Percentiles rank a stretch among this genome's conserved stretches.
phyloP scores from a whole-genome alignment of 1,140 invertebrate genomes.

The Drosophila oshimai region DNA sequence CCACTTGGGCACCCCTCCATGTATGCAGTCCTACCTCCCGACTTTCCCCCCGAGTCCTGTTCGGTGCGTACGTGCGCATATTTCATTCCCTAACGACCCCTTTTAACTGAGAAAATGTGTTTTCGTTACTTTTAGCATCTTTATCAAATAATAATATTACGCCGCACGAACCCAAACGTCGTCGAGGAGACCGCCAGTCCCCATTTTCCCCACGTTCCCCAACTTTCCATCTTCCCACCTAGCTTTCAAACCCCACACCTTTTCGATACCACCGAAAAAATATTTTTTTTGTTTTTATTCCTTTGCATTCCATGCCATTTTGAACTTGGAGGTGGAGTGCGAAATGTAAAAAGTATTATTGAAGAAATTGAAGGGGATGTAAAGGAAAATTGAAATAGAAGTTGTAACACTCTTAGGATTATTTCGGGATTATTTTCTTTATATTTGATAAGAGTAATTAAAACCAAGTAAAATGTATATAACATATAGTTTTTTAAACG shows the following conservation, averaged over 20 bases:
- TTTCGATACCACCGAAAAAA: constrained; percentile 35
- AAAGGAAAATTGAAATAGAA: not conserved
- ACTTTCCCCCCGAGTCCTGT: constrained; percentile 6
- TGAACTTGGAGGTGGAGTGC: constrained; percentile 24
- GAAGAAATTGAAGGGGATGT: constrained; percentile 25
- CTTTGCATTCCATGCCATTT: constrained; percentile 31
- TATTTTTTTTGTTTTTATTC: constrained; percentile 27
- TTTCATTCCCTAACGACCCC: constrained; percentile 82
- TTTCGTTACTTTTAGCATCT: constrained; percentile 83
- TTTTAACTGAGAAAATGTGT: constrained; percentile 82
- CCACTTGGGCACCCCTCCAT: constrained; percentile 17
- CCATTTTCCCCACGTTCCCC: constrained; percentile 23
- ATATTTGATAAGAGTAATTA: too few relatives aligned
- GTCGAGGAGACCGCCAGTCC: constrained; percentile 48
- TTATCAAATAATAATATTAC: constrained; percentile 83
- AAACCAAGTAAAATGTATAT: too few relatives aligned
- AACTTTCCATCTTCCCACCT: constrained; percentile 18
- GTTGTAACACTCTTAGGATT: not conserved
- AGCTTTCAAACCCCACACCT: not conserved
- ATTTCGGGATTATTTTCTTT: too few relatives aligned
- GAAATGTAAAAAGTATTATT: constrained; percentile 34
- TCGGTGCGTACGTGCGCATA: constrained; percentile 81
- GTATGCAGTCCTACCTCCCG: constrained; percentile 38
- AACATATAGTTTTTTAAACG: too few relatives aligned
- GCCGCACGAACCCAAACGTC: constrained; percentile 75